Evolutionary conservation across 2,888 invertebrate genomes (phyloP).

Genomic region (Anarsia innoxiella): DNA sequence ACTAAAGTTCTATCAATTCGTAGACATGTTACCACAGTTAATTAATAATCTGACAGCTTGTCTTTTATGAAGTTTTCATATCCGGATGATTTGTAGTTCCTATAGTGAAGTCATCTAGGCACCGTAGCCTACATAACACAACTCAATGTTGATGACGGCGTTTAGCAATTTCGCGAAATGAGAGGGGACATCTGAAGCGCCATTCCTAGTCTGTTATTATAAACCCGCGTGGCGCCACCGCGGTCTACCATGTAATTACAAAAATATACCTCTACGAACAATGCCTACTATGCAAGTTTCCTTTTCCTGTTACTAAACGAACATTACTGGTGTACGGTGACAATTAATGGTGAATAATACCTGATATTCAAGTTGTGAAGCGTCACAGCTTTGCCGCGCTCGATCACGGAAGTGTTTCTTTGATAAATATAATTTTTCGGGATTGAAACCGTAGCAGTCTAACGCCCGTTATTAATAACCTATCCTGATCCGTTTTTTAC

Average conservation of each 20-base stretch:
- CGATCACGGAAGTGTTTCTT: background rate
- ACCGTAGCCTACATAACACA: constrained; percentile 8
- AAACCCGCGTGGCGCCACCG: constrained; percentile 35
- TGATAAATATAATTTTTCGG: background rate
- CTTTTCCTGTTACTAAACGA: background rate
- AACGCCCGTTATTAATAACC: background rate
- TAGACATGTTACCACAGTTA: too few species aligned
- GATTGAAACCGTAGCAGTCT: background rate
- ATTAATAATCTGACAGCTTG: too few species aligned
- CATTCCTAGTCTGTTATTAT: constrained; percentile 37
- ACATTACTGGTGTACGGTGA: background rate
- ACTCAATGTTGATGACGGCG: constrained; percentile 6
- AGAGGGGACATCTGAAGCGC: constrained; percentile 17
- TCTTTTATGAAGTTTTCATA: too few species aligned
- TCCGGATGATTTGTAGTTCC: too few species aligned
- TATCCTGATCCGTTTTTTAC: too few species aligned
- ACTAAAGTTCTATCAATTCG: too few species aligned
- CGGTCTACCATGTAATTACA: constrained; percentile 21
- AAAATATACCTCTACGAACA: constrained; percentile 10
- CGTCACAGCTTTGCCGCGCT: background rate
- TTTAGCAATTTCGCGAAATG: constrained; percentile 22
- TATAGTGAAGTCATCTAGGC: background rate
- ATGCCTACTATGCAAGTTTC: constrained; percentile 4
- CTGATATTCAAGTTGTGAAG: background rate
- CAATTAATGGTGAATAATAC: background rate